Percentiles rank a stretch among this genome's conserved stretches.
phyloP scores from a whole-genome alignment of 2,797 vertebrate species.

The Pipistrellus kuhlii region DNA sequence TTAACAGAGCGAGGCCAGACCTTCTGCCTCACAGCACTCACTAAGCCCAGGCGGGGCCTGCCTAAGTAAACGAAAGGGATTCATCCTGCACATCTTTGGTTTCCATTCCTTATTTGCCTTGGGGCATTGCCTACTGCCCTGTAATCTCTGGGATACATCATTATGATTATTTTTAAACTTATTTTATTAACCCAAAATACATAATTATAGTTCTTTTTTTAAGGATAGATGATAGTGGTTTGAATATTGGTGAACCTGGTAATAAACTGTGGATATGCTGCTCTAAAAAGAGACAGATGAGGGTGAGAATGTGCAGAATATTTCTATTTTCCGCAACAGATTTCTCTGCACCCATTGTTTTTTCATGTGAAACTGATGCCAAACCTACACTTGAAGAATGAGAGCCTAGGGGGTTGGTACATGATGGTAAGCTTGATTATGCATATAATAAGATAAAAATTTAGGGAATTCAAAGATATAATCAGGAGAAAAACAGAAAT shows the following conservation, averaged over 20 bases:
- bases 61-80: not conserved
- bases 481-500: not conserved
- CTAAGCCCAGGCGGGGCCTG: not conserved
- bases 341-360: slow-evolving; percentile 23
- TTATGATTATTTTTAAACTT: not conserved
- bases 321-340: not conserved
- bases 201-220: not conserved
- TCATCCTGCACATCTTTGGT: not conserved
- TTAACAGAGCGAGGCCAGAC: not conserved
- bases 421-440: slow-evolving; percentile 38
- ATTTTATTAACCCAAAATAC: not conserved
- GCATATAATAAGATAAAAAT: slow-evolving; percentile 41
- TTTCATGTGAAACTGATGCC: slow-evolving; percentile 21
- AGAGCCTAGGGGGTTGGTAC: not conserved
- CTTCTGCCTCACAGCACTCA: not conserved
- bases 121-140: not conserved
- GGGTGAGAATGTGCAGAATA: not conserved
- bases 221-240: not conserved
- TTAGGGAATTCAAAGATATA: slow-evolving; percentile 59
- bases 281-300: not conserved
- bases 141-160: not conserved
- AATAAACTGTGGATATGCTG: not conserved
- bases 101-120: slow-evolving; percentile 6
- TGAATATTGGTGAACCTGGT: not conserved
- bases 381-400: slow-evolving; percentile 14